Evolutionary conservation across 2,888 invertebrate species (phyloP).

Genomic region (Melieria omissa): DNA sequence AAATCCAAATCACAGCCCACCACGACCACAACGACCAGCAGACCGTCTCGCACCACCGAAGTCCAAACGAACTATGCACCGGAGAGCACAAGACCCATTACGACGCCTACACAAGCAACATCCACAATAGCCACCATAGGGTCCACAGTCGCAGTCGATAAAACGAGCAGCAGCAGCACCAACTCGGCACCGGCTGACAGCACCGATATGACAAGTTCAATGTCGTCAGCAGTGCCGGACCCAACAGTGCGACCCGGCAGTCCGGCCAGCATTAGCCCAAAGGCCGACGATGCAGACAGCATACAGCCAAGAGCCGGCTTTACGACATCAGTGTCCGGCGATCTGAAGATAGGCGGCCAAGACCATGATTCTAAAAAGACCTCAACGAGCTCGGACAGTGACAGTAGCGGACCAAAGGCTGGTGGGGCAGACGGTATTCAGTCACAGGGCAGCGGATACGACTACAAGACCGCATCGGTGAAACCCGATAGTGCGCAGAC

Average conservation of each 20-base stretch:
- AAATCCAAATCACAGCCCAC: background rate
- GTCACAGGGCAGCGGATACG: background rate
- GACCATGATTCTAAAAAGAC: no score
- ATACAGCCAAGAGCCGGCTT: no score
- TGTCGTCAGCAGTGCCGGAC: background rate
- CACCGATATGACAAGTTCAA: background rate
- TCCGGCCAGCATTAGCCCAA: background rate
- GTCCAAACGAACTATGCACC: conserved; percentile 18
- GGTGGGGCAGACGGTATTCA: no score
- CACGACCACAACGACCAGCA: conserved; percentile 15
- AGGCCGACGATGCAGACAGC: no score
- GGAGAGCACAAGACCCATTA: conserved; percentile 1
- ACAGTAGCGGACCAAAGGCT: no score
- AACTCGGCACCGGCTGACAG: background rate
- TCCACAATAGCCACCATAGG: conserved; percentile 1
- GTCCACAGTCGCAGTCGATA: background rate
- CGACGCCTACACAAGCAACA: background rate
- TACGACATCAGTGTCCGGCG: no score
- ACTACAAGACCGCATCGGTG: background rate
- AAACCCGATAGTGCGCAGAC: no score
- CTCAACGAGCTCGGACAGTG: no score
- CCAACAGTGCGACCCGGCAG: background rate
- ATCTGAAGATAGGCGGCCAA: no score
- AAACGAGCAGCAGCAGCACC: background rate
- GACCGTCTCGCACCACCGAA: conserved; percentile 8